Percentiles rank a stretch among this genome's conserved stretches.
phyloP scores from a whole-genome alignment of 1,140 invertebrate species.

The Caenorhabditis latens region DNA sequence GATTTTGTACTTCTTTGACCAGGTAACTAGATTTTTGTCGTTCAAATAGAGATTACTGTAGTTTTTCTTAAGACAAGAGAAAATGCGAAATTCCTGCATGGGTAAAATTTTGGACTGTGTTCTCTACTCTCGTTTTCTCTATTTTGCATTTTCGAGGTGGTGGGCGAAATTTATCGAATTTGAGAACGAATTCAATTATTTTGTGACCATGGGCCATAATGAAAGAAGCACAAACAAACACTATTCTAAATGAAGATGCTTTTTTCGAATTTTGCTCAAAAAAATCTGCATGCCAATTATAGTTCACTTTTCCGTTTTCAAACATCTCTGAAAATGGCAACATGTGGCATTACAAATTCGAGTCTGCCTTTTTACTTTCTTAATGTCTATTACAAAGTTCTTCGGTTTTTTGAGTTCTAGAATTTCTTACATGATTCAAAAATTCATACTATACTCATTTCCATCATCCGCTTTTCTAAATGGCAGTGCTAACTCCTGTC shows the following conservation, averaged over 20 bases:
- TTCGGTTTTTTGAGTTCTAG: background rate
- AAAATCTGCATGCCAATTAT: too few species aligned
- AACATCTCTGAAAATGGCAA: slow-evolving; percentile 10
- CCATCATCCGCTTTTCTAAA: too few species aligned
- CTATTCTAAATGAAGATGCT: slow-evolving; percentile 49
- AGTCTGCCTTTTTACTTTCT: background rate
- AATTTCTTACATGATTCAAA: too few species aligned
- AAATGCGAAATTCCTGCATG: background rate
- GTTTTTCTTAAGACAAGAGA: background rate
- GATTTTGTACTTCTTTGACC: background rate
- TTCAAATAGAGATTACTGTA: background rate
- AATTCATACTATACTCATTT: too few species aligned
- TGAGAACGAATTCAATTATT: background rate
- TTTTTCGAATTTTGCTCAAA: background rate
- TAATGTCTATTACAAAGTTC: too few species aligned
- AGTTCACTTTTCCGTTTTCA: background rate
- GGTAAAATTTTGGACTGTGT: too few species aligned
- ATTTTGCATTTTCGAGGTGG: background rate
- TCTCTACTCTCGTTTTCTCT: background rate
- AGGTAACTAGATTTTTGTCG: background rate
- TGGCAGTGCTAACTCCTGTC: too few species aligned
- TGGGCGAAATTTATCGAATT: background rate
- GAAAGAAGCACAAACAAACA: slow-evolving; percentile 45
- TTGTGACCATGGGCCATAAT: slow-evolving; percentile 1
- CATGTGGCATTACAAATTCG: background rate